A percentile compares a stretch with the other conserved stretches of the same genome.
phyloP scores from a whole-genome alignment of 2,113 vertebrate genomes.

The Gopherus evgoodei region DNA sequence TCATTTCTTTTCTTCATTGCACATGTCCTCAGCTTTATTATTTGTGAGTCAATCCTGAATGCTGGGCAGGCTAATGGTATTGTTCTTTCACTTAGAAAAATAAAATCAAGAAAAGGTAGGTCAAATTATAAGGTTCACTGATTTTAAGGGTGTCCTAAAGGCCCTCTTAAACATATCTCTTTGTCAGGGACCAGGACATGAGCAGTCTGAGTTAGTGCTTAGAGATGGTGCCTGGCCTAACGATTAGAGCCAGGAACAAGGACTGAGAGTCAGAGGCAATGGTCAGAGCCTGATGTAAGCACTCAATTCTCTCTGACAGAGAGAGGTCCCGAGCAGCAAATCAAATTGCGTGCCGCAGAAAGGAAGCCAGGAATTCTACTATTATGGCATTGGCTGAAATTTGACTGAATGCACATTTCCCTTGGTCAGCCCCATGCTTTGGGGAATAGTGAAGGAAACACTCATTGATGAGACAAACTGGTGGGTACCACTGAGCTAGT shows the following conservation, averaged over 20 bases:
- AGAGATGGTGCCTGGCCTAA: not conserved
- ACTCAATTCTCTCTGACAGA: not conserved
- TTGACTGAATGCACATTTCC: not conserved
- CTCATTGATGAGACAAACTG: not conserved
- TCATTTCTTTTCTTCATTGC: not conserved
- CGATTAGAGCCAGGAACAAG: not conserved
- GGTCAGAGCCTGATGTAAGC: not conserved
- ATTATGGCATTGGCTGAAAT: not conserved
- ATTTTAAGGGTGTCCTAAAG: constrained; percentile 1
- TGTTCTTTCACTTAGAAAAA: not conserved
- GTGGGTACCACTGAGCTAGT: not conserved
- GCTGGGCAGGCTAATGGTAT: not conserved
- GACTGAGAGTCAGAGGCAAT: not conserved
- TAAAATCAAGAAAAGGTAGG: not conserved
- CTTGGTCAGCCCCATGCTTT: not conserved
- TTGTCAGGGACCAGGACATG: not conserved
- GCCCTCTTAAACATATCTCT: not conserved
- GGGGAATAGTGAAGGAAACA: rapidly evolving
- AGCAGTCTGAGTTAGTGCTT: not conserved
- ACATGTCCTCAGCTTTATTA: not conserved
- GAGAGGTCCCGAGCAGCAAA: rapidly evolving
- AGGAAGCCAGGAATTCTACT: not conserved
- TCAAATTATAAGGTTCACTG: not conserved
- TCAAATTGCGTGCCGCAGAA: not conserved
- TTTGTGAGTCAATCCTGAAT: not conserved